Base-by-base conservation (phyloP, 2,888 invertebrate species). In the Coremacera marginata region DNA sequence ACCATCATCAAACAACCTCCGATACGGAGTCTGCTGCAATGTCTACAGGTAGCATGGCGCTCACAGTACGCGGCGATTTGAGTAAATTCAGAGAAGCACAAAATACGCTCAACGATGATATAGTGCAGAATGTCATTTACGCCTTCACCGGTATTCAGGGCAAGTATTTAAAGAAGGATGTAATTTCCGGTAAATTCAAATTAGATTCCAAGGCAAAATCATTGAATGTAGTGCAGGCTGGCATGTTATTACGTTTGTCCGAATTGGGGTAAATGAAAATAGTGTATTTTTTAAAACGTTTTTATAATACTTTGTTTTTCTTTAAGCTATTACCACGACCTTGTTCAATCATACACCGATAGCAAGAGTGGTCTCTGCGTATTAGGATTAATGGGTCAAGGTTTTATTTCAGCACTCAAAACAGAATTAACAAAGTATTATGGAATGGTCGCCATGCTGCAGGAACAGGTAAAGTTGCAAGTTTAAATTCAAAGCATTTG, bases 131-230 rank as follows among this genome's bases (percentile, higher is more conserved):
- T 84, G 92, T 96, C 14, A 92, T 98, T 70, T 94, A 95, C 84
- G 93, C 94, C 1, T 94, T 98, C 80, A 96, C 97, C 86, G 98
- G 98, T 4, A 95, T 98, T 78, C 94, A 95, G 84, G 94, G 96
- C 25, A 94, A 93, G 83, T 91, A 93, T 84, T 90, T 95, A 27
- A 93, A 92, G 80, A 92, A 93, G 83, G 93, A 94, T 86, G 90
- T 92, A 0, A 91, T 91, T 79, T 86, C 87, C 9, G 92, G 92
- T 63, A 93, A 92, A 22, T 93, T 93, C 82, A 91, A 91, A 82
- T 88, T 94, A 57, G 93, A 93, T 84, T 89, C 91, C 1, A 91
- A 91, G 83, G 88, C 90, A 2, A 90, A 90, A 68, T 62, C 78
- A 3, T 88, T 92, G 72, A 90, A 90, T 78, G 86, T 92, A 83